Percentiles rank a stretch among this genome's conserved stretches.
Conservation (phyloP, 2,797 vertebrate species). For the Chrysocyon brachyurus region DNA sequence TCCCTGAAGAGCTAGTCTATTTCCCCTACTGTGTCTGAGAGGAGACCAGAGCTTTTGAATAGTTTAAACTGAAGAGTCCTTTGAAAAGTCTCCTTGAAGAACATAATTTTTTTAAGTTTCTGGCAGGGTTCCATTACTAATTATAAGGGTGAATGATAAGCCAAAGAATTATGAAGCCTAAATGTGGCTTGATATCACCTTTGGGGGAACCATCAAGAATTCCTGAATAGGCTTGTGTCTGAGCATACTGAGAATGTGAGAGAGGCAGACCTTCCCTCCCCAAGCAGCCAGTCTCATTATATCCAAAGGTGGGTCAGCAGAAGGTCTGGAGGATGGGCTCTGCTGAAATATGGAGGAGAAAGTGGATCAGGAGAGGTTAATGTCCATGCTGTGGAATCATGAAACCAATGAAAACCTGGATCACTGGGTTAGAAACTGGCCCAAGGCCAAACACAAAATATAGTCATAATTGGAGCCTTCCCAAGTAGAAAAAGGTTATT, state of each 20-base stretch:
- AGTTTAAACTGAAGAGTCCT: conserved; percentile 28
- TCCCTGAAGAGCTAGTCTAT: conserved; percentile 28
- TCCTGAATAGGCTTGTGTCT: conserved; percentile 12
- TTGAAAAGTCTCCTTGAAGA: conserved; percentile 71
- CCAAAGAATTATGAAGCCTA: conserved; percentile 64
- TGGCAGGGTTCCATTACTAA: conserved; percentile 70
- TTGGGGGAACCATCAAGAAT: conserved; percentile 58
- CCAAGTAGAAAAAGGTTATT: conserved; percentile 81
- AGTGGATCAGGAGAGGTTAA: conserved; percentile 60
- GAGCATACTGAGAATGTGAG: background rate
- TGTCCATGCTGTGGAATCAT: conserved; percentile 41
- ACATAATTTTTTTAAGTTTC: conserved; percentile 11
- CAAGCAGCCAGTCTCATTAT: background rate
- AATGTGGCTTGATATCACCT: conserved; percentile 60
- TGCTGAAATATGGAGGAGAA: conserved; percentile 49
- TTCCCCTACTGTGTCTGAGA: conserved; percentile 34
- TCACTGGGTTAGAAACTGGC: conserved; percentile 72
- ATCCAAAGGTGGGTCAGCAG: conserved; percentile 49
- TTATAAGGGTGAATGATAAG: conserved; percentile 73
- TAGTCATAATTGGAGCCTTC: conserved; percentile 76
- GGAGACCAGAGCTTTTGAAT: background rate
- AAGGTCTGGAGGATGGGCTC: background rate
- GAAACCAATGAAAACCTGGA: conserved; percentile 38
- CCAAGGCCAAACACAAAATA: conserved; percentile 78
- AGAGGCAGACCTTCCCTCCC: conserved; percentile 7